A percentile compares a stretch with the other conserved stretches of the same genome.
Conservation (phyloP, 2,113 vertebrate species). For the Catagonus wagneri region DNA sequence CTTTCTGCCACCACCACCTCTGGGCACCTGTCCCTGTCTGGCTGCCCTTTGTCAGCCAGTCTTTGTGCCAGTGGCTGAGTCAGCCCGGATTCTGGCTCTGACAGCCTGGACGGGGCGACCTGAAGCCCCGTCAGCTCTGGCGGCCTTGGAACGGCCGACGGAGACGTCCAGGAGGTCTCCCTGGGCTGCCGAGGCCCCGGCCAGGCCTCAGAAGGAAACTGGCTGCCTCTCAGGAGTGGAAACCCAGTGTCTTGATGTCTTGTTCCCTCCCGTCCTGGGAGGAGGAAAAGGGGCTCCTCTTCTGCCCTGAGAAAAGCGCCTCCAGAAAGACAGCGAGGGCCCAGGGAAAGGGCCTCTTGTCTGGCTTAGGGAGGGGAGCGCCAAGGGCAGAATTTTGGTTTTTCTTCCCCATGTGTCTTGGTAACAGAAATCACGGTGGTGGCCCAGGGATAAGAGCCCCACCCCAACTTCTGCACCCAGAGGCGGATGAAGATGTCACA, state of each 20-base stretch:
- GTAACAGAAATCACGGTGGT: not conserved
- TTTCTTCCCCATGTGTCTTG: not conserved
- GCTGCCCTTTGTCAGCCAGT: not conserved
- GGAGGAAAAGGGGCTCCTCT: not conserved
- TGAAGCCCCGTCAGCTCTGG: not conserved
- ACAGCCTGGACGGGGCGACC: rapidly evolving
- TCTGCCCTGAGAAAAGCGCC: not conserved
- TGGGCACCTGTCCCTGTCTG: too few species aligned
- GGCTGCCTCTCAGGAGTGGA: not conserved
- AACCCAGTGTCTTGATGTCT: not conserved
- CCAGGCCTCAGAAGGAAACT: not conserved
- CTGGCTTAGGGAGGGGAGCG: too few species aligned
- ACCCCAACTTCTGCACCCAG: not conserved
- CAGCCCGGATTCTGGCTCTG: not conserved
- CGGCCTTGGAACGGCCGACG: not conserved
- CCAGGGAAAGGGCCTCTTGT: not conserved
- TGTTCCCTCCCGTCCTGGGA: not conserved
- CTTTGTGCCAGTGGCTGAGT: not conserved
- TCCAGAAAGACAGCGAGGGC: not conserved
- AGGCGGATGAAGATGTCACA: rapidly evolving
- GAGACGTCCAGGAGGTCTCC: not conserved
- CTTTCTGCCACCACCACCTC: not conserved
- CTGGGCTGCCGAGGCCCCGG: not conserved
- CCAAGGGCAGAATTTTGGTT: not conserved
- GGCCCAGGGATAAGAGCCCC: not conserved